Conservation (phyloP, 2,113 vertebrate genomes). For the Mixornis gularis region DNA sequence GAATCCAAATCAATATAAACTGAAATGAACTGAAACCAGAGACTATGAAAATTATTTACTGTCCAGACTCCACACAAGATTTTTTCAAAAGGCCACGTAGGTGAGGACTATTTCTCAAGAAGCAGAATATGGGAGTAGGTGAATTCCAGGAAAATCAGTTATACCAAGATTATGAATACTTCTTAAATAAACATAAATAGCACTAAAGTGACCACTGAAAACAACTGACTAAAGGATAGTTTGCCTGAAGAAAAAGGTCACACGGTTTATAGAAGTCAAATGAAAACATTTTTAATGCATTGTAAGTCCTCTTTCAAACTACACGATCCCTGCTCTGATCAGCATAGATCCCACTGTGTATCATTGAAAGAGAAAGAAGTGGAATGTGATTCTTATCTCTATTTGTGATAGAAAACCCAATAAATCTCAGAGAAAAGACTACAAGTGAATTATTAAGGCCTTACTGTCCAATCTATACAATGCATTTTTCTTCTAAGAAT, state of each 20-base stretch:
- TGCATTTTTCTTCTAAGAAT: neutral
- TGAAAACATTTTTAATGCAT: neutral
- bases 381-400: constrained; percentile 33
- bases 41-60: neutral
- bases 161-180: neutral
- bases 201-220: neutral
- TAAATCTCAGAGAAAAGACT: constrained; percentile 19
- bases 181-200: neutral
- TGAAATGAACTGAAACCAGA: constrained; percentile 17
- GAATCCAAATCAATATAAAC: constrained; percentile 10
- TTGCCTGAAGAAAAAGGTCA: neutral
- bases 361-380: neutral
- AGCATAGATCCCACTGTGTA: neutral
- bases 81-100: neutral
- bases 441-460: neutral
- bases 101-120: constrained; percentile 10
- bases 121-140: neutral
- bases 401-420: neutral
- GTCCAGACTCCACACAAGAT: neutral
- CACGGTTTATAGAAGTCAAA: neutral
- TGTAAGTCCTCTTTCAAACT: neutral
- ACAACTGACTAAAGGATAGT: neutral
- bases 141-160: neutral
- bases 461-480: neutral
- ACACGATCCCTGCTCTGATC: neutral